phyloP scores from a whole-genome alignment of 2,113 vertebrate genomes.

The Dunckerocampus dactyliophorus region DNA sequence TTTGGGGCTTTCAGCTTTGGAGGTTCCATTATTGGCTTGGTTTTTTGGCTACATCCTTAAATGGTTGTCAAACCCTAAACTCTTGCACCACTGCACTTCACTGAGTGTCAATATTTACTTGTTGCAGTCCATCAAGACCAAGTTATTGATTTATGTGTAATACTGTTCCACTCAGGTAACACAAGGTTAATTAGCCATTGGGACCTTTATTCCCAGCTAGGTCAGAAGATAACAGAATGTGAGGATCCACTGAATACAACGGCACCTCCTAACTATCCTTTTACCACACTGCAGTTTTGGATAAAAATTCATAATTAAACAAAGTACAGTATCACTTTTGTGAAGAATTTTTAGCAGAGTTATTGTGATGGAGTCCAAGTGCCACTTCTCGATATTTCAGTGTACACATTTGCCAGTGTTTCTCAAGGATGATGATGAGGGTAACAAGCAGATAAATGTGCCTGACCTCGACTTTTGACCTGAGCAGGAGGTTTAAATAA shows the following conservation, averaged over 20 bases:
- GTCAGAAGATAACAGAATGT: slow-evolving; percentile 40
- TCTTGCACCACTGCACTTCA: slow-evolving; percentile 3
- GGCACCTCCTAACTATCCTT: slow-evolving; percentile 9
- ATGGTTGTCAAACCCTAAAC: background rate
- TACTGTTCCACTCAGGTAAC: slow-evolving; percentile 43
- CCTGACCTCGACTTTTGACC: slow-evolving; percentile 32
- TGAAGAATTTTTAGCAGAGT: slow-evolving; percentile 2
- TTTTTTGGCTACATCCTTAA: background rate
- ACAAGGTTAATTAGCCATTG: slow-evolving; percentile 63
- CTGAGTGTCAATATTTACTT: slow-evolving; percentile 41
- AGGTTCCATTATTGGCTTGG: too few species aligned
- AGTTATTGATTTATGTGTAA: slow-evolving; percentile 64
- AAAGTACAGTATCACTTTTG: background rate
- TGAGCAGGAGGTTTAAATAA: slow-evolving; percentile 49
- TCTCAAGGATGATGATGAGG: slow-evolving; percentile 14
- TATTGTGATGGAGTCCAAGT: slow-evolving; percentile 23
- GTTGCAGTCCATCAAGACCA: slow-evolving; percentile 47
- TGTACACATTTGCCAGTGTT: slow-evolving; percentile 20
- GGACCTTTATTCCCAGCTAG: slow-evolving; percentile 38
- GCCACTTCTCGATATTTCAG: slow-evolving; percentile 29
- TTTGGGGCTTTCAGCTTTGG: too few species aligned
- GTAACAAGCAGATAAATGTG: slow-evolving; percentile 23
- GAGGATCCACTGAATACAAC: slow-evolving; percentile 35
- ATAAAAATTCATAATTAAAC: background rate
- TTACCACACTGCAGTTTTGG: background rate